Evolutionary conservation across 2,797 vertebrate species (phyloP).

Genomic region (Ptychobarbus kaznakovi): DNA sequence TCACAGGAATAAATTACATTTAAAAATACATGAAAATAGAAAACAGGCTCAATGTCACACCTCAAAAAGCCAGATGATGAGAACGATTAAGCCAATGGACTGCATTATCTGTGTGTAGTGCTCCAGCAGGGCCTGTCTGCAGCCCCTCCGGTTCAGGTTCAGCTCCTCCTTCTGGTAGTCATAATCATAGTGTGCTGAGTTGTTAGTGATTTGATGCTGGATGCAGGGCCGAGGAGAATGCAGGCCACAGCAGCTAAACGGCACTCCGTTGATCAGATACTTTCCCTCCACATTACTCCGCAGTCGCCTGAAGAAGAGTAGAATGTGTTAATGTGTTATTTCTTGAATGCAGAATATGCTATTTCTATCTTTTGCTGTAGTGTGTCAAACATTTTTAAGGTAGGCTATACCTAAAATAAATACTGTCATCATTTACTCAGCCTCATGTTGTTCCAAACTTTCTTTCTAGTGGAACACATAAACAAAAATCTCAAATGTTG

Average conservation of each 20-base stretch:
- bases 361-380: not conserved
- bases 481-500: not conserved
- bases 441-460: not conserved
- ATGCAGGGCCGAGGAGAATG: slow-evolving; percentile 87
- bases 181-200: slow-evolving; percentile 81
- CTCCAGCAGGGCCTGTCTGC: slow-evolving; percentile 82
- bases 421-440: not conserved
- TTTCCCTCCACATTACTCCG: slow-evolving; percentile 84
- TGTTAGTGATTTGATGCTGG: slow-evolving; percentile 85
- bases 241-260: slow-evolving; percentile 91
- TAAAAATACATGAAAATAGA: not conserved
- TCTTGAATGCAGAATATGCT: not conserved
- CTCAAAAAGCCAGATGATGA: slow-evolving; percentile 91
- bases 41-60: slow-evolving; percentile 64
- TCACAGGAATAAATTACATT: not conserved
- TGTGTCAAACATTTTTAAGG: not conserved
- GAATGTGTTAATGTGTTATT: not conserved
- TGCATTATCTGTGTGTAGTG: slow-evolving; percentile 85
- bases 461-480: not conserved
- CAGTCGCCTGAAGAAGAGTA: slow-evolving; percentile 73
- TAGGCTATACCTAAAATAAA: not conserved
- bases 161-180: slow-evolving; percentile 79
- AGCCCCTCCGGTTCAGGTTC: slow-evolving; percentile 86
- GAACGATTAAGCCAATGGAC: slow-evolving; percentile 80
- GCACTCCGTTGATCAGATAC: slow-evolving; percentile 85